A percentile compares a stretch with the other conserved stretches of the same genome.
These are phyloP conservation scores for Ceratina calcarata DNA, from an alignment of 1,140 invertebrate genomes.

Conservation along the genomic window DNA sequence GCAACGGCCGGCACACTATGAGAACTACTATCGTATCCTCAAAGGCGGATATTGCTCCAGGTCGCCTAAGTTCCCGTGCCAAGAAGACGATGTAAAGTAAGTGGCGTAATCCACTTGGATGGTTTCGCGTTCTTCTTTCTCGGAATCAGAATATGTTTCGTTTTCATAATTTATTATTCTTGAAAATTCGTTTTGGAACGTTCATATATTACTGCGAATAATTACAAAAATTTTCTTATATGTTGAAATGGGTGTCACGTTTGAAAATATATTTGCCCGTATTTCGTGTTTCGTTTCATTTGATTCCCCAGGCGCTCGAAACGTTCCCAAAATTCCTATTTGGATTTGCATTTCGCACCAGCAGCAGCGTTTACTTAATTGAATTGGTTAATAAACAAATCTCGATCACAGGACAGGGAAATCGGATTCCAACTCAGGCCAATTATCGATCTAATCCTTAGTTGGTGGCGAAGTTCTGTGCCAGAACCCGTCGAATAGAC, in stretches of 20 bases:
- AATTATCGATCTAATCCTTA: slow-evolving; percentile 30
- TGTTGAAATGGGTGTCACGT: background rate
- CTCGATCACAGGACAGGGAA: slow-evolving; percentile 24
- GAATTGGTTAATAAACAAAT: slow-evolving; percentile 24
- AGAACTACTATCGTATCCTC: slow-evolving; percentile 24
- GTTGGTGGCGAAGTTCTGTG: slow-evolving; percentile 9
- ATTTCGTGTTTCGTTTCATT: background rate
- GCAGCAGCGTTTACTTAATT: background rate
- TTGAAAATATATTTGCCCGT: background rate
- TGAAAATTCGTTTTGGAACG: background rate
- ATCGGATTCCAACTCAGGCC: slow-evolving; percentile 28
- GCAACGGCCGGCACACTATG: background rate
- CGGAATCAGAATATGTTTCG: background rate
- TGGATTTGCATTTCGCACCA: background rate
- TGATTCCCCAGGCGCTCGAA: background rate
- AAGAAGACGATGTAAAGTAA: background rate
- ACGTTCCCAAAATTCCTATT: background rate
- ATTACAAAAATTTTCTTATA: background rate
- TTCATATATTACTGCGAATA: background rate
- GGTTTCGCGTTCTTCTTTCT: background rate
- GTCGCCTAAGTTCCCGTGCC: slow-evolving; percentile 8
- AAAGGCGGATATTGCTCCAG: slow-evolving; percentile 29
- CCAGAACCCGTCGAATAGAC: slow-evolving; percentile 26
- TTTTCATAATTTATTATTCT: background rate
- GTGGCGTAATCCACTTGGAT: background rate